Percentiles rank a stretch among this genome's conserved stretches.
phyloP scores from a whole-genome alignment of 1,140 invertebrate species.

The Drosophila malerkotliana region DNA sequence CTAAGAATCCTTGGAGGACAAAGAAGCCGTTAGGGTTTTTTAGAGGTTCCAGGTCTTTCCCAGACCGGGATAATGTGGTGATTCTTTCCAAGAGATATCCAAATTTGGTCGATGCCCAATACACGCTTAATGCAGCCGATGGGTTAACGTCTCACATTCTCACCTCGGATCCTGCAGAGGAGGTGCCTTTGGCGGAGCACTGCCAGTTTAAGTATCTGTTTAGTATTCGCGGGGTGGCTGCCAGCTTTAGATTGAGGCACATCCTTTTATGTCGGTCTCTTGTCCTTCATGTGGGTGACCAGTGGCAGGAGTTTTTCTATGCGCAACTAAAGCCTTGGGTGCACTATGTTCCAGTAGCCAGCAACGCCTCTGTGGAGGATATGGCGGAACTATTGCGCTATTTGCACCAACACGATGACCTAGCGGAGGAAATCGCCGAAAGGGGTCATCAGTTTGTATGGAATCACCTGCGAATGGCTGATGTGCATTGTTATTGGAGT shows the following conservation, averaged over 20 bases:
- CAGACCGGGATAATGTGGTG: constrained; percentile 94
- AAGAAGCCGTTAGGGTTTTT: constrained; percentile 94
- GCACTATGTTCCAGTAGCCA: constrained; percentile 96
- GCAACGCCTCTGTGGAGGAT: constrained; percentile 87
- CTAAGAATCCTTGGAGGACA: constrained; percentile 90
- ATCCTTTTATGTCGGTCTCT: constrained; percentile 96
- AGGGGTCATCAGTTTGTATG: constrained; percentile 92
- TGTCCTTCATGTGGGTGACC: constrained; percentile 97
- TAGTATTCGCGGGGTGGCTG: constrained; percentile 97
- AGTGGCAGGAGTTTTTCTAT: constrained; percentile 99
- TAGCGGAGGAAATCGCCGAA: constrained; percentile 92
- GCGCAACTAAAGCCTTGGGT: constrained; percentile 95
- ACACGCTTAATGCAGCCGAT: constrained; percentile 97
- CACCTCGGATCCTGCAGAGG: constrained; percentile 90
- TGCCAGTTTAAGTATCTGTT: constrained; percentile 97
- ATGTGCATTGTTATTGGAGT: constrained; percentile 95
- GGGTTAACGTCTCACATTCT: constrained; percentile 96
- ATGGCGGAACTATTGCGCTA: constrained; percentile 90
- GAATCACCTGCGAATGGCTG: constrained; percentile 92
- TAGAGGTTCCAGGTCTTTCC: constrained; percentile 95
- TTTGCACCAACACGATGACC: constrained; percentile 90
- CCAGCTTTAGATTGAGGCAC: constrained; percentile 97
- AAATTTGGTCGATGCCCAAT: constrained; percentile 94
- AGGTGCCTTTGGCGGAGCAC: constrained; percentile 95
- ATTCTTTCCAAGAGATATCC: constrained; percentile 91